Percentiles rank a stretch among this genome's conserved stretches.
Evolutionary conservation across 2,888 invertebrate genomes (phyloP).

Genomic region (Acholoe squamosa): DNA sequence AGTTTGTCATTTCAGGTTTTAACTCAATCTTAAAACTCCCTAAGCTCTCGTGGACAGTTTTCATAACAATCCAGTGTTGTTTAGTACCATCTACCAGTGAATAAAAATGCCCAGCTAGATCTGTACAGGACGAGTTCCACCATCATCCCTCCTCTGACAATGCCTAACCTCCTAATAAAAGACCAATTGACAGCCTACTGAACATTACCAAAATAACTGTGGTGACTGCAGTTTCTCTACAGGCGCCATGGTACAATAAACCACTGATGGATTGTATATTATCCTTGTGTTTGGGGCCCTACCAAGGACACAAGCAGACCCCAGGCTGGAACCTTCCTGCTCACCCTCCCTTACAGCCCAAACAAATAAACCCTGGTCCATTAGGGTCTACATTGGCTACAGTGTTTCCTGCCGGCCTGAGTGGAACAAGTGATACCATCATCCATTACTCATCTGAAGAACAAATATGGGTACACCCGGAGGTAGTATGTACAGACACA

Average conservation of each 20-base stretch:
- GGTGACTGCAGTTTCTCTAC: not conserved
- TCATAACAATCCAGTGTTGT: too few relatives aligned
- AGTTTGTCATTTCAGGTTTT: too few relatives aligned
- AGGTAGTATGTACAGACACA: not conserved
- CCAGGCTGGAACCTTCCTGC: not conserved
- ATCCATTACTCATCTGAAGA: conserved; percentile 22
- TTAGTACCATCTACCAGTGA: too few relatives aligned
- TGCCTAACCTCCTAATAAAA: not conserved
- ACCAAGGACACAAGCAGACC: not conserved
- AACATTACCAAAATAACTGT: not conserved
- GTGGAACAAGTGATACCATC: conserved; percentile 4
- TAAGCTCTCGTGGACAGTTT: too few relatives aligned
- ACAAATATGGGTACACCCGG: not conserved
- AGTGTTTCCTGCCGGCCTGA: conserved; percentile 31
- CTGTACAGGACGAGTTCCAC: too few relatives aligned
- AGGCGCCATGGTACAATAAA: not conserved
- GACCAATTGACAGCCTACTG: not conserved
- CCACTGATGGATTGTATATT: not conserved
- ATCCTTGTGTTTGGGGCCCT: not conserved
- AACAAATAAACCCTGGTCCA: conserved; percentile 33
- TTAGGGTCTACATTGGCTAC: conserved; percentile 58
- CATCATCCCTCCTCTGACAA: not conserved
- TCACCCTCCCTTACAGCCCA: not conserved
- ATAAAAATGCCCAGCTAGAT: too few relatives aligned
- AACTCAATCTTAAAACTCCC: too few relatives aligned